Base-by-base conservation (phyloP, 2,797 vertebrate genomes). In the Sebastes oblongus region DNA sequence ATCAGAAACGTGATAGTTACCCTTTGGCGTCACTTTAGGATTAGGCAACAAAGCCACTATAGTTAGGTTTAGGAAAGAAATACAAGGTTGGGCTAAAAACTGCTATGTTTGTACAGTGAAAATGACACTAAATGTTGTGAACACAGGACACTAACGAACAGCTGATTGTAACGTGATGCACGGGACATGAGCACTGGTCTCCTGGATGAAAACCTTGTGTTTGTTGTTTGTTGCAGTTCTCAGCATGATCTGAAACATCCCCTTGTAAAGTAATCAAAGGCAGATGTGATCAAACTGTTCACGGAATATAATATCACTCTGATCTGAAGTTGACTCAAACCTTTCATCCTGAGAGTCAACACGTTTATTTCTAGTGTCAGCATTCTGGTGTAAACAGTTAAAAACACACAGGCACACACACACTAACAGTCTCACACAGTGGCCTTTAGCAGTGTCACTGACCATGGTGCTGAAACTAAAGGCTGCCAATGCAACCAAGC, bases 391-490 rank as follows among this genome's bases (percentile, higher is more conserved):
- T 66, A 11, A 88, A 56, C 16, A 13, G 66, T 16, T n/a, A 6
- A 8, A 55, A 60, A 72, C 32, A 39, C 30, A 14, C 39, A 25
- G 2, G 50, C 32, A 65, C 46, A 34, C 27, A 36, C 29, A 20
- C 12, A 18, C 39, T 1, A 6, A 64, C 62, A 42, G 54, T 67
- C 78, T 73, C 36, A 60, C 75, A 67, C 55, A 62, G 61, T 50
- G 12, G 72, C 29, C 42, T 14, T n/a, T 25, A n/a, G 29, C 58
- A 62, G 69, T 76, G 90, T 84, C 90, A 90, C 94, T 95, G 94
- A 79, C 94, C 94, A 54, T 93, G 93, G 93, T 95, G 89, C 93
- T 95, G 94, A 95, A 95, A 86, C 55, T 8, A 60, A 77, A 85
- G 10, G 42, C 70, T 66, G 36, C 29, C 3, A 22, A 4, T 75